Base-by-base conservation (phyloP, 2,113 vertebrate species). In the Pterocles orientalis region DNA sequence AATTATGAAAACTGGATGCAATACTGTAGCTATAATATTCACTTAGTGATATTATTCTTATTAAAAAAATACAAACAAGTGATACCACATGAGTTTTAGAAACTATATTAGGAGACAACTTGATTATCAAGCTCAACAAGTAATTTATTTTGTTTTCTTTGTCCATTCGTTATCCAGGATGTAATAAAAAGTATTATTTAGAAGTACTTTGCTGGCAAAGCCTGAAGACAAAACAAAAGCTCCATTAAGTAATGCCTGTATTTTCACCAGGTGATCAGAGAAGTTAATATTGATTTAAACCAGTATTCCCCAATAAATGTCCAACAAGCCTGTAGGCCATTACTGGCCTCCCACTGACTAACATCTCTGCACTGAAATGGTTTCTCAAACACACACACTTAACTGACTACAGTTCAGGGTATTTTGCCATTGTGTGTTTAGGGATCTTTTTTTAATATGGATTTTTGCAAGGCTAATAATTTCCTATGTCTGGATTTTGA, bases 291-390 rank as follows among this genome's bases (percentile, higher is more conserved):
- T 88, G 95, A 96, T 95, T 87, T 93, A 97, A 97, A 93, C 79
- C 96, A 96, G 92, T 87, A 95, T 95, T 75, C 72, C 58, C 77
- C 91, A 94, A 94, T 97, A 97, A 97, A 96, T 65, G 82, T 94
- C 89, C 77, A 93, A 87, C 69, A 86, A 86, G 62, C 85, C 95
- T 78, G 81, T 77, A 96, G 92, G 86, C 41, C 75, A 86, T 86
- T 90, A 94, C 45, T 88, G 82, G 65, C 87, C 94, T 92, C 92
- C 92, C 82, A 97, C 86, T 90, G 93, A 88, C 72, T 82, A 92
- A 91, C 61, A 93, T 92, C 26, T 82, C 92, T 88, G 76, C 61
- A 82, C 21, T 94, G 86, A 91, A 95, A 85, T 21, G 18, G 61
- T 29, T 91, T 83, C 75, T 71, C 36, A 66, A 82, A 89, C 19